Percentiles rank a stretch among this genome's conserved stretches.
These are phyloP conservation scores for Drosophila kuntzei DNA, from an alignment of 2,888 invertebrate species.

Conservation along the genomic window DNA sequence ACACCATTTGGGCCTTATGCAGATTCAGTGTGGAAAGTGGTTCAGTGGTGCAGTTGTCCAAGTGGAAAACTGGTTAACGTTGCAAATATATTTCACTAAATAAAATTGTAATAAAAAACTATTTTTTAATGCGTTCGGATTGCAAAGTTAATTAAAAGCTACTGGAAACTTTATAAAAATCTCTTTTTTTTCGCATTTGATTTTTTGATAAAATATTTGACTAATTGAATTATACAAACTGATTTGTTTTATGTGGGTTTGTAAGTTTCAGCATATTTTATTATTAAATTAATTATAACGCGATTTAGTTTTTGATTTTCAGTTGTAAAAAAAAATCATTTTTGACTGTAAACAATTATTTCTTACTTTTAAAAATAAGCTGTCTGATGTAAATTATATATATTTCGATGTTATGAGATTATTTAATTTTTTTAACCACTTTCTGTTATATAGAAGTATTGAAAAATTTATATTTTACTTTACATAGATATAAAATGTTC, in stretches of 20 bases:
- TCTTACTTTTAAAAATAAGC: no score
- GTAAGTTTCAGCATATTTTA: constrained; percentile 1
- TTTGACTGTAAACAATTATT: background rate
- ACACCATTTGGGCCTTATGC: constrained; percentile 36
- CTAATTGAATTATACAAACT: constrained; percentile 27
- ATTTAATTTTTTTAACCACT: no score
- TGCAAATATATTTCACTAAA: constrained; percentile 52
- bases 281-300: background rate
- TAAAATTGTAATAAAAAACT: constrained; percentile 41
- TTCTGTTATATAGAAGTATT: no score
- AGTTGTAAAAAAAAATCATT: background rate
- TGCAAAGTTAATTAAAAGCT: constrained; percentile 63
- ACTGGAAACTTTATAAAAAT: constrained; percentile 32
- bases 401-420: no score
- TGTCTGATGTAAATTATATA: no score
- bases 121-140: constrained; percentile 13
- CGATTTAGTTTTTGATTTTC: background rate
- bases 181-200: constrained; percentile 10
- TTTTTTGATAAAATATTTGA: constrained; percentile 15
- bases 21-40: constrained; percentile 53
- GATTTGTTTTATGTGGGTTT: constrained; percentile 23
- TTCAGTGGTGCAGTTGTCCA: constrained; percentile 47
- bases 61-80: constrained; percentile 65
- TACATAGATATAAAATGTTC: background rate
- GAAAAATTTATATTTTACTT: no score